These are phyloP conservation scores for Crotalus viridis DNA, from an alignment of 2,113 vertebrate species.

Conservation along the genomic window DNA sequence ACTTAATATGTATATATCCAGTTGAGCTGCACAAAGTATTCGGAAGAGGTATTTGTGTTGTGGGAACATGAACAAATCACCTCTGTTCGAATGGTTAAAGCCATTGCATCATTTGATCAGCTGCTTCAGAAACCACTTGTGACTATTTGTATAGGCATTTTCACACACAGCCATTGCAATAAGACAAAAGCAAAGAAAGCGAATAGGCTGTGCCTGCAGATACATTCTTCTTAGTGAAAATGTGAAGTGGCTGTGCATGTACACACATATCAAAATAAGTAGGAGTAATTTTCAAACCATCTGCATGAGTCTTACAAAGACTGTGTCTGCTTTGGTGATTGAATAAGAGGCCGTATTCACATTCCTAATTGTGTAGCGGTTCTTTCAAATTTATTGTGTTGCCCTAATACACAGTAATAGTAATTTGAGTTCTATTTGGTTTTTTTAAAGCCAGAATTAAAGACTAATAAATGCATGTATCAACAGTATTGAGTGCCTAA, in stretches of 20 bases:
- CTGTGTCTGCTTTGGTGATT: neutral
- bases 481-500: neutral
- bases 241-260: neutral
- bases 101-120: neutral
- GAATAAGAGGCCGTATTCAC: neutral
- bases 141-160: neutral
- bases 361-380: neutral
- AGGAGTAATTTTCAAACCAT: neutral
- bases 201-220: neutral
- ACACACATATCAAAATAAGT: neutral
- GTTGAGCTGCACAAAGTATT: neutral
- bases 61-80: neutral
- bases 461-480: neutral
- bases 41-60: neutral
- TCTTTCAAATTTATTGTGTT: neutral
- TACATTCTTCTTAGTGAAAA: neutral
- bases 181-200: neutral
- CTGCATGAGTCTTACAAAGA: neutral
- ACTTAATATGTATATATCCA: neutral
- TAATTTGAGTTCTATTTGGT: neutral
- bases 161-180: neutral
- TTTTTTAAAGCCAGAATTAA: neutral
- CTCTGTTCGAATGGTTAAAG: neutral
- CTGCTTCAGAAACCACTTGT: neutral
- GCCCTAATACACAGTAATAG: neutral